Conservation (phyloP, 1,140 invertebrate genomes). For the Nixonia krombeini region DNA sequence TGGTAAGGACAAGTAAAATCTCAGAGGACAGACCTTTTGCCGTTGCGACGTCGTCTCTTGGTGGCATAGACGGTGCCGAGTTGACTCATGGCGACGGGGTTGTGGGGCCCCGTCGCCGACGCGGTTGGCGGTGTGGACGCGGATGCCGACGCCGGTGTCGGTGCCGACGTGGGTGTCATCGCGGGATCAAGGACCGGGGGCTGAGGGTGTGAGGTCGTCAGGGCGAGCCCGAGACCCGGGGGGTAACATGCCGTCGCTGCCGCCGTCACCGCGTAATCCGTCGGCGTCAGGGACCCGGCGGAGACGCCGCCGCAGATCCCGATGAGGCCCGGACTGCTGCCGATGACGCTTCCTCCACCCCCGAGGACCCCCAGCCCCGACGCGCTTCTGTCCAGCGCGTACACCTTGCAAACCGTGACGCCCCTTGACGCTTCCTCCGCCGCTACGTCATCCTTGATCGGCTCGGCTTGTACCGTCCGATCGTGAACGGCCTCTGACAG, state of each 20-base stretch:
- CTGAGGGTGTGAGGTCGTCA: slow-evolving; percentile 57
- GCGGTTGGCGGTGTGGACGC: slow-evolving; percentile 51
- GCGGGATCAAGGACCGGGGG: slow-evolving; percentile 60
- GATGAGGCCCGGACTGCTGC: slow-evolving; percentile 53
- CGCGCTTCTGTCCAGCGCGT: slow-evolving; percentile 70
- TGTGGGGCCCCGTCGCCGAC: slow-evolving; percentile 62
- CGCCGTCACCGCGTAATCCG: slow-evolving; percentile 61
- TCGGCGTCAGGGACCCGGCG: slow-evolving; percentile 59
- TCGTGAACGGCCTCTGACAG: no score
- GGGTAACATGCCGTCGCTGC: slow-evolving; percentile 63
- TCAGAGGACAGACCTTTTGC: slow-evolving; percentile 84
- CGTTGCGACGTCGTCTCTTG: slow-evolving; percentile 90
- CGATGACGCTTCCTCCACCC: slow-evolving; percentile 56
- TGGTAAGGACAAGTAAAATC: no score
- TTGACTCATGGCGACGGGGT: slow-evolving; percentile 81
- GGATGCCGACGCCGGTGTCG: slow-evolving; percentile 57
- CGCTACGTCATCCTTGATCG: slow-evolving; percentile 59
- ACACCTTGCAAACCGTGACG: slow-evolving; percentile 67
- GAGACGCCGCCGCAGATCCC: slow-evolving; percentile 61
- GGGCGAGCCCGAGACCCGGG: slow-evolving; percentile 52
- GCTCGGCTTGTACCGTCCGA: neutral
- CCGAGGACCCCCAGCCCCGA: slow-evolving; percentile 69
- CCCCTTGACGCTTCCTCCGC: slow-evolving; percentile 50
- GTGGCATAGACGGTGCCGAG: slow-evolving; percentile 95
- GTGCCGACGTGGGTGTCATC: slow-evolving; percentile 58